Conservation (phyloP, 2,797 vertebrate species). For the Cuniculus paca region DNA sequence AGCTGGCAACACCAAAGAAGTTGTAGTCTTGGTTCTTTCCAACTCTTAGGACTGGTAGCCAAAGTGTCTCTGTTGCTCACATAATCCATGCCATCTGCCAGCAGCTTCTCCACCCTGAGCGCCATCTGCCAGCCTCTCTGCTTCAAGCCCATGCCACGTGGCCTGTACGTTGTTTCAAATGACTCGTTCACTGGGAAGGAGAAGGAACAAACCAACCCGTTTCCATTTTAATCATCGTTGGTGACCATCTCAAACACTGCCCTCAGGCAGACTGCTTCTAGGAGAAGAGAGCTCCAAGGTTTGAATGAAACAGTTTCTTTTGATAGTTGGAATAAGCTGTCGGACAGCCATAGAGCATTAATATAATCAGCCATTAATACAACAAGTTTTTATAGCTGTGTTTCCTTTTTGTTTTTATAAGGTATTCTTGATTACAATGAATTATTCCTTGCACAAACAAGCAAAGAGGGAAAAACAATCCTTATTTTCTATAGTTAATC, state of each 20-base stretch:
- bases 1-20: constrained; percentile 75
- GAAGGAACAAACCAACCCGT: neutral
- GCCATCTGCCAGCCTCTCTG: constrained; percentile 60
- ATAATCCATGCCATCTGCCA: constrained; percentile 65
- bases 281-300: constrained; percentile 8
- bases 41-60: constrained; percentile 75
- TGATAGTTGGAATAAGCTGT: constrained; percentile 25
- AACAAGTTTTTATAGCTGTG: constrained; percentile 46
- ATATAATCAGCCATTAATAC: constrained; percentile 47
- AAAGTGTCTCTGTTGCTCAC: constrained; percentile 81
- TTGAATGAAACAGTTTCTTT: constrained; percentile 47
- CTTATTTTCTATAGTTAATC: constrained; percentile 74
- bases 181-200: constrained; percentile 56
- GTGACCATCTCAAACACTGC: neutral
- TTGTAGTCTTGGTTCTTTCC: constrained; percentile 81
- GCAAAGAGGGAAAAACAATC: constrained; percentile 64
- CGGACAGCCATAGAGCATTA: constrained; percentile 37
- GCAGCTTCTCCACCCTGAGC: constrained; percentile 40
- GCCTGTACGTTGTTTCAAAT: constrained; percentile 47
- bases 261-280: neutral
- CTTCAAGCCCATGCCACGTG: neutral
- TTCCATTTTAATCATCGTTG: neutral
- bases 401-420: constrained; percentile 62
- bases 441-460: constrained; percentile 69
- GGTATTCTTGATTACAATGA: constrained; percentile 62